Evolutionary conservation across 2,888 invertebrate genomes (phyloP).

Genomic region (Heliconius sara): DNA sequence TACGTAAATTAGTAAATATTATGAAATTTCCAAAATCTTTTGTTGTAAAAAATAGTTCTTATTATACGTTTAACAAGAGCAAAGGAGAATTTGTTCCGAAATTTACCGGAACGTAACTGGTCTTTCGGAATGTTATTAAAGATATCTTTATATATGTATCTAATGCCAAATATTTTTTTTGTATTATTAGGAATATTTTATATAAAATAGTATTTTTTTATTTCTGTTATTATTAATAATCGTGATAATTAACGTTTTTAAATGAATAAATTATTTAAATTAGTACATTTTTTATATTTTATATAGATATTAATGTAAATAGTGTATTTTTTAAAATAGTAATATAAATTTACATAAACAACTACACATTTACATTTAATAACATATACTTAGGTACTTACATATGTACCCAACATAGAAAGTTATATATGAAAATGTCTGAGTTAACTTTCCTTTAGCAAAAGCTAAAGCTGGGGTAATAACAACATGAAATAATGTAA

Average conservation of each 20-base stretch:
- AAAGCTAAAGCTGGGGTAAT: background rate
- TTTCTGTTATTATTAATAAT: too few relatives aligned
- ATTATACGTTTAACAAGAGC: background rate
- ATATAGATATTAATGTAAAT: background rate
- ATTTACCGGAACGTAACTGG: constrained; percentile 25
- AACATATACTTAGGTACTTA: too few relatives aligned
- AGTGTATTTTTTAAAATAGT: too few relatives aligned
- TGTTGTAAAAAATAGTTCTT: background rate
- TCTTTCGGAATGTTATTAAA: constrained; percentile 20
- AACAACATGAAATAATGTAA: background rate
- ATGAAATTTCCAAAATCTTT: background rate
- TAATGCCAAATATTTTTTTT: too few relatives aligned
- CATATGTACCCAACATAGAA: background rate
- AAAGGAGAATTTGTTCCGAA: background rate
- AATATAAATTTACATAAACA: too few relatives aligned
- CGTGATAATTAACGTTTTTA: background rate
- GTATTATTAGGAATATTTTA: too few relatives aligned
- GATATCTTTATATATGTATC: background rate
- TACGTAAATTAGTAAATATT: background rate
- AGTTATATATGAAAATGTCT: background rate
- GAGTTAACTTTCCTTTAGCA: background rate
- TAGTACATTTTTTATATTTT: background rate
- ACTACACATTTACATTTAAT: too few relatives aligned
- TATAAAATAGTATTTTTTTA: too few relatives aligned
- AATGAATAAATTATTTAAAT: too few relatives aligned